phyloP scores from a whole-genome alignment of 2,113 vertebrate species.

The Verasper variegatus region DNA sequence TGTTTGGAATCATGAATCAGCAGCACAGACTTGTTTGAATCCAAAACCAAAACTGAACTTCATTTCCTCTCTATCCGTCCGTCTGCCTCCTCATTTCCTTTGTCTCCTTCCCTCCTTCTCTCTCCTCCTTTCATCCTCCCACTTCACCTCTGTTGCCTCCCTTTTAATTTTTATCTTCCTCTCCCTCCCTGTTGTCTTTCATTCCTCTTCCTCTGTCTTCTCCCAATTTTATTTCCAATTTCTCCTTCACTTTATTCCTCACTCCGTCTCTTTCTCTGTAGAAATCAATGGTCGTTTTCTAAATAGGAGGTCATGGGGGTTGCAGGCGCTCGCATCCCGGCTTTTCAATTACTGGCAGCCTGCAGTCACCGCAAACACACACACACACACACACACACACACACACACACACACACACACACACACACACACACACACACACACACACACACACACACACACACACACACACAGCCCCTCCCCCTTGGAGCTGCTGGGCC shows the following conservation, averaged over 20 bases:
- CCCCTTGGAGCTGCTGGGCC: not conserved
- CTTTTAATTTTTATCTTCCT: not conserved
- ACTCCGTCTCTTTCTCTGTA: constrained; percentile 41
- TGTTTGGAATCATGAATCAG: no score
- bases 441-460: no score
- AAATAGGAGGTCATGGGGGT: constrained; percentile 81
- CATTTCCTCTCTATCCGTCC: no score
- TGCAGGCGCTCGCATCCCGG: constrained; percentile 54
- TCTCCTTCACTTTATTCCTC: constrained; percentile 11
- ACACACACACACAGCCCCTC: constrained; percentile 21
- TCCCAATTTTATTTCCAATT: constrained; percentile 20
- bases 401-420: constrained; percentile 27
- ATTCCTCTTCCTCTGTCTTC: not conserved
- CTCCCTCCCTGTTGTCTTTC: not conserved
- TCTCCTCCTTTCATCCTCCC: not conserved
- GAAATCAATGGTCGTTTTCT: constrained; percentile 81
- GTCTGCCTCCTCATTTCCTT: not conserved
- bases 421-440: no score
- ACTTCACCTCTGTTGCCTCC: not conserved
- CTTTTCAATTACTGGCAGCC: constrained; percentile 84
- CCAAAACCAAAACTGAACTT: no score
- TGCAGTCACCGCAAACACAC: constrained; percentile 39
- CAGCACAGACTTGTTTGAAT: no score
- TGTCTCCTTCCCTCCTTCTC: not conserved
- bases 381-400: constrained; percentile 31